A percentile compares a stretch with the other conserved stretches of the same genome.
phyloP scores from a whole-genome alignment of 2,888 invertebrate genomes.

The Lottia gigantea region DNA sequence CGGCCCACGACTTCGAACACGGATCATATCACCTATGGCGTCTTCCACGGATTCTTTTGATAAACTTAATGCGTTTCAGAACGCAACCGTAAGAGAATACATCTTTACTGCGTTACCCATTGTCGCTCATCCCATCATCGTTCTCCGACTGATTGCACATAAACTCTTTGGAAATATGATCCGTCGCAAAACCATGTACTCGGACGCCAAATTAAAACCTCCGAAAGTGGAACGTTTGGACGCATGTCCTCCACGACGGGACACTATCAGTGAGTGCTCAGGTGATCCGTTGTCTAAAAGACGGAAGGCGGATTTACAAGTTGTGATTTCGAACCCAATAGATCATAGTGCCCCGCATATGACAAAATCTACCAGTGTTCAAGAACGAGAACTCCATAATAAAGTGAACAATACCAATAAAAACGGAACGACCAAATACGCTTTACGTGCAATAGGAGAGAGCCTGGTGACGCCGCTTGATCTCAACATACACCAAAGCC shows the following conservation, averaged over 20 bases:
- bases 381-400: background rate
- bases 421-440: constrained; percentile 55
- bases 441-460: constrained; percentile 62
- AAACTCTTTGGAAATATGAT: constrained; percentile 72
- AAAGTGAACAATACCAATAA: constrained; percentile 26
- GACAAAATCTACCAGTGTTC: background rate
- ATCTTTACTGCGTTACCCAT: constrained; percentile 69
- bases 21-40: constrained; percentile 48
- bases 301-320: constrained; percentile 40
- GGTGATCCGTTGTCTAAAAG: constrained; percentile 26
- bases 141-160: constrained; percentile 72
- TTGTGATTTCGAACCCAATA: constrained; percentile 39
- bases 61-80: constrained; percentile 46
- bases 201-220: constrained; percentile 43
- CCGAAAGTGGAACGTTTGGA: constrained; percentile 51
- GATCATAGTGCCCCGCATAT: constrained; percentile 14
- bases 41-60: constrained; percentile 56
- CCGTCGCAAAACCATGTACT: constrained; percentile 65
- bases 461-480: constrained; percentile 64
- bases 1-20: constrained; percentile 10
- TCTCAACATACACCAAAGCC: constrained; percentile 39
- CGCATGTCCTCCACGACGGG: constrained; percentile 50
- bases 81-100: constrained; percentile 56
- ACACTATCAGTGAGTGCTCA: constrained; percentile 19
- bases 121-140: constrained; percentile 72